Base-by-base conservation (phyloP, 2,888 invertebrate genomes). In the Hyposoter dolosus region DNA sequence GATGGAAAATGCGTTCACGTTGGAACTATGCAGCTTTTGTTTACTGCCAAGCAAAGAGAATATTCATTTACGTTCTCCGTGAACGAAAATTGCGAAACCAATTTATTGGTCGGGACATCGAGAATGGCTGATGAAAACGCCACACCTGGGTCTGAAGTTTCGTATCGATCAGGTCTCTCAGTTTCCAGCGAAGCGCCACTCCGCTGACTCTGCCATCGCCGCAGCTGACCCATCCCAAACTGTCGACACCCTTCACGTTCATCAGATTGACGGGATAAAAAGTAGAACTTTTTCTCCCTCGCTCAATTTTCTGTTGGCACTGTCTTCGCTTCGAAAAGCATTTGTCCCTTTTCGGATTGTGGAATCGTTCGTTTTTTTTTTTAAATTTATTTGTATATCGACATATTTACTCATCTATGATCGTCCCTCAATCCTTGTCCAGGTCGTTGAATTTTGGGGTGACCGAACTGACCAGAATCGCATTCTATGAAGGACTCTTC, bases 91-190 rank as follows among this genome's bases (percentile, higher is more conserved):
- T 69, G 71, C 65, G 66, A 80, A 63, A 82, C 56, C 85, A 85
- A 85, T 85, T 85, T 83, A 83, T 85, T 75, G 82, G 75, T 66
- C 19, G 71, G 71, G 28, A 60, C 71, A 78, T 85, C 76, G 79
- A 63, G 79, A 83, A 83, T 85, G 71, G 82, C 71, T 82, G 85
- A 85, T 85, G 85, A 75, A 85, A 85, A 85, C 66, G 85, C 85
- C 85, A 80, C 85, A 85, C 85, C 85, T 85, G 85, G 79, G 76
- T 79, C 85, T 85, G 85, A 85, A 85, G 85, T 83, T 72, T 83
- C 85, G 85, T 85, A 85, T 85, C 82, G 85, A 85, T 85, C 85
- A 85, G 79, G 56, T 82, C 85, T 76, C 82, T 78, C 81, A 74
- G 72, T 74, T 68, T 65, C 56, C 75, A 75, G 75, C 69, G 66